Evolutionary conservation across 2,113 vertebrate species (phyloP).

Genomic region (Morone saxatilis): DNA sequence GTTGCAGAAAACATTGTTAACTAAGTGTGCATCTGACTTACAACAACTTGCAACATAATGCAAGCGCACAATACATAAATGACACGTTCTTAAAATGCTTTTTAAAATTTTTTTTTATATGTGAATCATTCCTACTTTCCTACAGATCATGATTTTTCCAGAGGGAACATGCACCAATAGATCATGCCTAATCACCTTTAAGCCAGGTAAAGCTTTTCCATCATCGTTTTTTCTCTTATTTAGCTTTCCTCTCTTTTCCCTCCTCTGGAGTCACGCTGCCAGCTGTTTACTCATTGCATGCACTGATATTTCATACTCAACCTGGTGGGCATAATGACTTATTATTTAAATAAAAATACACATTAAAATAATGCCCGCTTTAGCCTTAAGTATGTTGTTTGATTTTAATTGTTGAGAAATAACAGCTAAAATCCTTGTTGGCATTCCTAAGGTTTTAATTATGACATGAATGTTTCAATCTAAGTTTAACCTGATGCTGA

Average conservation of each 20-base stretch:
- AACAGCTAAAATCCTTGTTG: background rate
- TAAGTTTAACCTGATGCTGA: background rate
- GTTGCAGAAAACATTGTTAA: background rate
- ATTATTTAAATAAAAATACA: background rate
- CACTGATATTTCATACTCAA: background rate
- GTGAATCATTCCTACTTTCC: conserved; percentile 45
- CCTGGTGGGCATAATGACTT: background rate
- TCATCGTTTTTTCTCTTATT: background rate
- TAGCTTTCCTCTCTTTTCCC: background rate
- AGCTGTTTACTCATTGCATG: background rate
- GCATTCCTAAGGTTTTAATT: background rate
- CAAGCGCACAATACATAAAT: background rate
- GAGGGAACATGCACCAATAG: conserved; percentile 99
- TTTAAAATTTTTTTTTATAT: background rate
- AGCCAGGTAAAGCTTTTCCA: conserved; percentile 88
- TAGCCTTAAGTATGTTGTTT: background rate
- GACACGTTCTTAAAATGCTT: background rate
- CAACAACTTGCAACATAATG: background rate
- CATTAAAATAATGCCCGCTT: background rate
- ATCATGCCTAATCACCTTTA: conserved; percentile 98
- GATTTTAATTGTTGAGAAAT: background rate
- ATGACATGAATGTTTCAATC: background rate
- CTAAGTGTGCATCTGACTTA: background rate
- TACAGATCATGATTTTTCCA: conserved; percentile 99
- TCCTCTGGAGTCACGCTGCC: background rate